A percentile compares a stretch with the other conserved stretches of the same genome.
These are phyloP conservation scores for Aplysia californica DNA, from an alignment of 1,140 invertebrate genomes.

Conservation along the genomic window DNA sequence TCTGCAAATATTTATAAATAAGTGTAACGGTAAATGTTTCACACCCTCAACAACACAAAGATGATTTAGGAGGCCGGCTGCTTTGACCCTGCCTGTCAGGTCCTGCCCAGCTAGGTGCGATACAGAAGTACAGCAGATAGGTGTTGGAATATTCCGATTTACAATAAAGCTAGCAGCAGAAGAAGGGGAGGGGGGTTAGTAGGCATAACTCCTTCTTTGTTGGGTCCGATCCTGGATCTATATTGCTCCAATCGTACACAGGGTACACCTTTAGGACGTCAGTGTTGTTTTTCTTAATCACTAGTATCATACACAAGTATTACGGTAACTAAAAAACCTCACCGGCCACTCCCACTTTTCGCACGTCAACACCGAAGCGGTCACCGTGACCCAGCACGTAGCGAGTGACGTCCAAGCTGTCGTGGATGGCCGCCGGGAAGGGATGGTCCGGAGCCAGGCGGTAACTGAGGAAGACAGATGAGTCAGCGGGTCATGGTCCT, in stretches of 20 bases:
- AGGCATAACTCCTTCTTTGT: background rate
- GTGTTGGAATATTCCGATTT: too few species aligned
- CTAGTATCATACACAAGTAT: background rate
- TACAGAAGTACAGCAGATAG: too few species aligned
- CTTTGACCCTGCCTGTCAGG: too few species aligned
- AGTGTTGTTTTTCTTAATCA: background rate
- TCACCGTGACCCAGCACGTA: conserved; percentile 46
- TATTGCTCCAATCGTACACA: background rate
- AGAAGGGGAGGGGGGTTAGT: background rate
- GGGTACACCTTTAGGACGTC: background rate
- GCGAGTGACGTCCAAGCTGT: conserved; percentile 46
- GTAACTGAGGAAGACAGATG: conserved; percentile 38
- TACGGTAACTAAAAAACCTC: background rate
- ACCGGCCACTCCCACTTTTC: conserved; percentile 44
- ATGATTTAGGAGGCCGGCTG: too few species aligned
- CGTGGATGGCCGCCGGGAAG: conserved; percentile 53
- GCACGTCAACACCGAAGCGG: conserved; percentile 38
- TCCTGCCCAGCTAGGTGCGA: too few species aligned
- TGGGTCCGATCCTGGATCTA: too few species aligned
- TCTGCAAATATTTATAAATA: too few species aligned
- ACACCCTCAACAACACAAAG: too few species aligned
- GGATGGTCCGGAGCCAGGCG: conserved; percentile 55
- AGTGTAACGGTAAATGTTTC: too few species aligned
- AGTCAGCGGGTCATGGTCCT: background rate
- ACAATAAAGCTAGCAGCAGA: background rate